Evolutionary conservation across 2,797 vertebrate species (phyloP).

Genomic region (Gastrophryne carolinensis): DNA sequence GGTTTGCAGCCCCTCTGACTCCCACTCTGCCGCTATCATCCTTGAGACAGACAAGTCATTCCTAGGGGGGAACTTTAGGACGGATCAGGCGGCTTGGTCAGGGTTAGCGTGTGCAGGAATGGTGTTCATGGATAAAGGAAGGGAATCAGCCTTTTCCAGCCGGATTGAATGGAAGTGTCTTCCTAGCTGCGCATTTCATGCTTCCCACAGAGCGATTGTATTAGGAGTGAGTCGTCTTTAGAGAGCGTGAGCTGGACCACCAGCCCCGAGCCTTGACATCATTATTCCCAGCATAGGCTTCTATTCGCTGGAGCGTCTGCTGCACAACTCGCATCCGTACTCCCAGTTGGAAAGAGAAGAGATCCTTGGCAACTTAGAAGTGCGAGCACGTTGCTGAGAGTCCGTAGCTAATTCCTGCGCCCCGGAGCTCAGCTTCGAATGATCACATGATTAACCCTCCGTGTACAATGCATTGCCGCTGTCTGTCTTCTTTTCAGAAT

Average conservation of each 20-base stretch:
- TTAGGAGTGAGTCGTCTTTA: constrained; percentile 61
- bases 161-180: constrained; percentile 58
- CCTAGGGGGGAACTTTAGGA: constrained; percentile 67
- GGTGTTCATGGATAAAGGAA: constrained; percentile 54
- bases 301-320: constrained; percentile 53
- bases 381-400: constrained; percentile 47
- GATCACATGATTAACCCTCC: constrained; percentile 20
- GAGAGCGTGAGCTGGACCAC: constrained; percentile 60
- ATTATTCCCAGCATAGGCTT: constrained; percentile 38
- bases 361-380: constrained; percentile 61
- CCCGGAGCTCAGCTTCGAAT: constrained; percentile 40
- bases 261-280: constrained; percentile 57
- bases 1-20: constrained; percentile 97
- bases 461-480: no score
- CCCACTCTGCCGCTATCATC: constrained; percentile 92
- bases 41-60: constrained; percentile 78
- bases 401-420: constrained; percentile 35
- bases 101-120: constrained; percentile 52
- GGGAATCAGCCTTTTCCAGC: constrained; percentile 53
- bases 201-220: constrained; percentile 62
- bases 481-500: no score
- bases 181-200: constrained; percentile 61
- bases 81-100: constrained; percentile 60
- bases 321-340: constrained; percentile 55
- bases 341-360: constrained; percentile 54